A percentile compares a stretch with the other conserved stretches of the same genome.
Conservation (phyloP, 2,113 vertebrate species). For the Pseudonaja textilis region DNA sequence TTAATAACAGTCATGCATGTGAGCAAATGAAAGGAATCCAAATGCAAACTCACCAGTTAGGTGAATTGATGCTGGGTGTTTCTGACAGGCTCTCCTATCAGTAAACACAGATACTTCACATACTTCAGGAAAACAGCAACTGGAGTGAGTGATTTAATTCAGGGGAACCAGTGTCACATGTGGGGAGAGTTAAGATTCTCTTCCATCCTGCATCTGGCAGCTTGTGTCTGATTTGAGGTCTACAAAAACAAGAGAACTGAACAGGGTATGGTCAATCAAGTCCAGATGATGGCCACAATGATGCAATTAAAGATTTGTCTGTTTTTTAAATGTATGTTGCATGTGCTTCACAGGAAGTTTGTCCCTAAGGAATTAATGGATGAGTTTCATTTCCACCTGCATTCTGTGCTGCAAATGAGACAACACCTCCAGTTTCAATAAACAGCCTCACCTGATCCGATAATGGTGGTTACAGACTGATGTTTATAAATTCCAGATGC, state of each 20-base stretch:
- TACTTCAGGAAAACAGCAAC: not conserved
- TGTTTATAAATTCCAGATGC: slow-evolving; percentile 16
- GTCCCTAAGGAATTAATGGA: slow-evolving; percentile 22
- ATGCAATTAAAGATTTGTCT: not conserved
- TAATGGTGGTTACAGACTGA: slow-evolving; percentile 33
- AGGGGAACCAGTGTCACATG: not conserved
- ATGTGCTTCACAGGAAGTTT: not conserved
- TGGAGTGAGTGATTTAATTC: not conserved
- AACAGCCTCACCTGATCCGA: slow-evolving; percentile 42
- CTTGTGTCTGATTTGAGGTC: not conserved
- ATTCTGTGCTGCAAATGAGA: slow-evolving; percentile 36
- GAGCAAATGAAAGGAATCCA: not conserved
- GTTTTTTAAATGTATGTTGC: not conserved
- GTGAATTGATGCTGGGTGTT: not conserved
- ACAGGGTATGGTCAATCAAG: not conserved
- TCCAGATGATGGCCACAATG: not conserved
- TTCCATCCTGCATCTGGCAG: not conserved
- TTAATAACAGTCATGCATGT: not conserved
- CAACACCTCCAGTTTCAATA: slow-evolving; percentile 52
- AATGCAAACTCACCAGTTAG: not conserved
- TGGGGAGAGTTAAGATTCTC: not conserved
- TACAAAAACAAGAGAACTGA: not conserved
- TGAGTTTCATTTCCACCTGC: not conserved
- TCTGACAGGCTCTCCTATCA: not conserved
- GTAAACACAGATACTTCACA: not conserved